Percentiles rank a stretch among this genome's conserved stretches.
These are phyloP conservation scores for Rhagonycha lutea DNA, from an alignment of 2,888 invertebrate genomes.

Conservation along the genomic window DNA sequence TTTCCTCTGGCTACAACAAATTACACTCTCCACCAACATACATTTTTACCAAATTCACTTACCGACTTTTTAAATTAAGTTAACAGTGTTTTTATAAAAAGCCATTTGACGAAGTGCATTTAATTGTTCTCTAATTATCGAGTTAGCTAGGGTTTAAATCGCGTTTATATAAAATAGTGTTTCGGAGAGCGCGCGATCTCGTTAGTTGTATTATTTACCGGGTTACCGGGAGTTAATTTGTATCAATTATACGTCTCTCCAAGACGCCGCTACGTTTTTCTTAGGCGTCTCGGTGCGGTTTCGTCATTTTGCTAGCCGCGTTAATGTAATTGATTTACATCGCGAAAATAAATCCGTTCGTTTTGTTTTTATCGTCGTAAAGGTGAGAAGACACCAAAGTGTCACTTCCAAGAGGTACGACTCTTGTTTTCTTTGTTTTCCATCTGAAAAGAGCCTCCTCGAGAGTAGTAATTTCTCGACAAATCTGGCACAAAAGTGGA, in stretches of 20 bases:
- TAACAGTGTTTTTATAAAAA: conserved; percentile 42
- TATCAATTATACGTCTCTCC: conserved; percentile 47
- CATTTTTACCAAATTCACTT: not conserved
- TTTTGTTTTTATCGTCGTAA: conserved; percentile 16
- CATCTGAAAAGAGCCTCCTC: not conserved
- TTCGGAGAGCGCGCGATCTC: conserved; percentile 43
- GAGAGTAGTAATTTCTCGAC: conserved; percentile 11
- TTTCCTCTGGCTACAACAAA: not conserved
- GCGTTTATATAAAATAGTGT: conserved; percentile 44
- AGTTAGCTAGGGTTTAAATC: conserved; percentile 43
- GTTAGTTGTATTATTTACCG: conserved; percentile 52
- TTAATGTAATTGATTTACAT: conserved; percentile 32
- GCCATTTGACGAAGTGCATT: conserved; percentile 48
- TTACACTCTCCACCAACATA: not conserved
- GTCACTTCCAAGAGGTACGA: conserved; percentile 12
- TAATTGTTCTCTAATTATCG: conserved; percentile 47
- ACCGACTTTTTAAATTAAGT: conserved; percentile 28
- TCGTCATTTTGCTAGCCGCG: conserved; percentile 31
- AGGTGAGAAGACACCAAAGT: conserved; percentile 16
- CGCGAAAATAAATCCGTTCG: conserved; percentile 24
- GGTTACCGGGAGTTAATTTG: conserved; percentile 50
- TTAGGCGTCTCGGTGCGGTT: conserved; percentile 25
- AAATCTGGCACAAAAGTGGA: not conserved
- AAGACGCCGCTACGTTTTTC: conserved; percentile 29
- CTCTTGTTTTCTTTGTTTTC: conserved; percentile 10